Conservation (phyloP, 2,113 vertebrate species). For the Rhinichthys klamathensis region DNA sequence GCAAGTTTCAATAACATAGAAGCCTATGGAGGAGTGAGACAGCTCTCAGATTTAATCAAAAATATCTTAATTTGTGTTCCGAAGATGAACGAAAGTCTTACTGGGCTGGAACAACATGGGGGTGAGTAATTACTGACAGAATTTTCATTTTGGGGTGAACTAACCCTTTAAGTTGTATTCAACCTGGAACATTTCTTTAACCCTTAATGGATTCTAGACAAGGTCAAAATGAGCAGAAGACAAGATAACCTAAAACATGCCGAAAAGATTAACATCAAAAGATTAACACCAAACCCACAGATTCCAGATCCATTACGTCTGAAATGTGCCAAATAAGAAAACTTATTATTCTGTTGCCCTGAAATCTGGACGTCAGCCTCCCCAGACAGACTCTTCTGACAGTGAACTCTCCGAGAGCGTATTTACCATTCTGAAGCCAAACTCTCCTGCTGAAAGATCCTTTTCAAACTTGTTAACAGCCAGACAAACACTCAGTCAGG, state of each 20-base stretch:
- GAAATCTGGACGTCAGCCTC: background rate
- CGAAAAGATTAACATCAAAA: background rate
- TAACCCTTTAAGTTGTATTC: too few species aligned
- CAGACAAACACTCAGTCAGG: constrained; percentile 44
- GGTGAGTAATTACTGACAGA: too few species aligned
- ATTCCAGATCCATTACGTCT: background rate
- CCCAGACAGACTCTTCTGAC: background rate
- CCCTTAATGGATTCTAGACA: too few species aligned
- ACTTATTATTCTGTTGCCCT: background rate
- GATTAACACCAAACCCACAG: background rate
- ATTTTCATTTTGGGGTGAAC: too few species aligned
- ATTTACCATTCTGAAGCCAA: background rate
- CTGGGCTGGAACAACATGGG: too few species aligned
- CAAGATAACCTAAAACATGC: background rate
- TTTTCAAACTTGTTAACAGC: constrained; percentile 49
- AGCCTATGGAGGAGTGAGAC: too few species aligned
- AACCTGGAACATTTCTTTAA: background rate
- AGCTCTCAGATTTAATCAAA: too few species aligned
- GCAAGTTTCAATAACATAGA: too few species aligned
- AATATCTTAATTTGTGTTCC: too few species aligned
- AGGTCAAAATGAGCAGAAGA: background rate
- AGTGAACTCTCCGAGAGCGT: background rate
- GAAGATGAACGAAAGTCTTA: too few species aligned
- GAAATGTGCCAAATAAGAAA: background rate
- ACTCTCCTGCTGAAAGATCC: constrained; percentile 16